These are phyloP conservation scores for Apamea epomidion DNA, from an alignment of 2,888 invertebrate genomes.

Conservation along the genomic window DNA sequence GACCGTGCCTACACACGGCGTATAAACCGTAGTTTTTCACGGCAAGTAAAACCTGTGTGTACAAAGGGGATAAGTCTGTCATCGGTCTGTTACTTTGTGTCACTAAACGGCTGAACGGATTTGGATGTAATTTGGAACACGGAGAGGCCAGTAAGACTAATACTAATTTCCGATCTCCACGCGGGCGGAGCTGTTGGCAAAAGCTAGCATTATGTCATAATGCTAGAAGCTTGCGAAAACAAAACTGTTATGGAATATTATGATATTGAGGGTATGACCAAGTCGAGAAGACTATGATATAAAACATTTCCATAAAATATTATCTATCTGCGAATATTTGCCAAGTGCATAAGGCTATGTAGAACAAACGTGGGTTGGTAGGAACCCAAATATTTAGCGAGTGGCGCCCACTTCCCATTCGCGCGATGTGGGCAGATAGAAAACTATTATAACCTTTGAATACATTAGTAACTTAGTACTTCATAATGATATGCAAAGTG, in stretches of 20 bases:
- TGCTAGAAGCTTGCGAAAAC: slow-evolving; percentile 14
- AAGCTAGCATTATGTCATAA: not conserved
- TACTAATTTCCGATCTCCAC: too few species aligned
- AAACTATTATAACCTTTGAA: slow-evolving; percentile 76
- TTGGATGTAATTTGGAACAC: not conserved
- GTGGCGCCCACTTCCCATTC: slow-evolving; percentile 77
- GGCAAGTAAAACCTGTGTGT: too few species aligned
- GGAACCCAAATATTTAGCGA: slow-evolving; percentile 77
- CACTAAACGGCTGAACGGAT: too few species aligned
- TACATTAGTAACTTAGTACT: slow-evolving; percentile 53
- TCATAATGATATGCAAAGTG: slow-evolving; percentile 48
- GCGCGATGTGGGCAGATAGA: slow-evolving; percentile 74
- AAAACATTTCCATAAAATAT: slow-evolving; percentile 23
- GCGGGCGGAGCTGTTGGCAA: not conserved
- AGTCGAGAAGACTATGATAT: not conserved
- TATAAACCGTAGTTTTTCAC: too few species aligned
- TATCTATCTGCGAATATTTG: slow-evolving; percentile 54
- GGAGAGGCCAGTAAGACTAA: not conserved
- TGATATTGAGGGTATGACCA: slow-evolving; percentile 19
- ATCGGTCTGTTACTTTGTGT: not conserved
- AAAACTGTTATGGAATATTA: slow-evolving; percentile 13
- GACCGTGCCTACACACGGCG: too few species aligned
- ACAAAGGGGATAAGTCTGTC: not conserved
- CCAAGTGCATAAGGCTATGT: slow-evolving; percentile 75
- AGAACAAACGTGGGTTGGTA: slow-evolving; percentile 80